Base-by-base conservation (phyloP, 2,797 vertebrate species). In the Schizothorax lantsangensis region DNA sequence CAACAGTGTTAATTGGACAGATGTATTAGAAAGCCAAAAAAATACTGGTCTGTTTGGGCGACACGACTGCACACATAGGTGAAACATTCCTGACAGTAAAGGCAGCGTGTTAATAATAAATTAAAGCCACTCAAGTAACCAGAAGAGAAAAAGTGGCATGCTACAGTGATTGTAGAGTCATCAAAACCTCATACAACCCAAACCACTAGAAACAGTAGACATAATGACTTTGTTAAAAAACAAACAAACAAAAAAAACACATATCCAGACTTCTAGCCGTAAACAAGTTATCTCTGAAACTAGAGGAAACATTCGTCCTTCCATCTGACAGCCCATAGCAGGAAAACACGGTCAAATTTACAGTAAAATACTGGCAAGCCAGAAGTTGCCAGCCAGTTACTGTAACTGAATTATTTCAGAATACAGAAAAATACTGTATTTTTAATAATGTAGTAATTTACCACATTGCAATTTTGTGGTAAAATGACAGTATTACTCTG, bases 81-180 rank as follows among this genome's bases (percentile, higher is more conserved):
- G 77, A 75, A 78, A 81, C 54, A 75, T 81, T 85, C 84, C 71
- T 74, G 57, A 83, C 79, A 66, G n/a, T 64, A 21, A 69, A 87
- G 23, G 71, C 79, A 49, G 57, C 57, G 79, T 89, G 68, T 62
- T 47, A 36, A 89, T 54, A 91, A 92, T 91, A 92, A 94, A 91
- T 91, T 87, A 88, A 88, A 85, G 75, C 62, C 72, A 80, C 14
- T 75, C 86, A 79, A 81, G 73, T 71, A 86, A 87, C 73, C 54
- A 84, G 36, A 74, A 79, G 83, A 81, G 86, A 69, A 71, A 94
- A 93, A 92, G 93, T 94, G 93, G 91, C 88, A 89, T 77, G 90
- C 75, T 79, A 83, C 33, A 77, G 75, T 68, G 90, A 12, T 38
- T 85, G 45, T 79, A 57, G 9, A 79, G 75, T 33, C 30, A 3